Percentiles rank a stretch among this genome's conserved stretches.
Evolutionary conservation across 2,797 vertebrate genomes (phyloP).

Genomic region (Allobates femoralis): DNA sequence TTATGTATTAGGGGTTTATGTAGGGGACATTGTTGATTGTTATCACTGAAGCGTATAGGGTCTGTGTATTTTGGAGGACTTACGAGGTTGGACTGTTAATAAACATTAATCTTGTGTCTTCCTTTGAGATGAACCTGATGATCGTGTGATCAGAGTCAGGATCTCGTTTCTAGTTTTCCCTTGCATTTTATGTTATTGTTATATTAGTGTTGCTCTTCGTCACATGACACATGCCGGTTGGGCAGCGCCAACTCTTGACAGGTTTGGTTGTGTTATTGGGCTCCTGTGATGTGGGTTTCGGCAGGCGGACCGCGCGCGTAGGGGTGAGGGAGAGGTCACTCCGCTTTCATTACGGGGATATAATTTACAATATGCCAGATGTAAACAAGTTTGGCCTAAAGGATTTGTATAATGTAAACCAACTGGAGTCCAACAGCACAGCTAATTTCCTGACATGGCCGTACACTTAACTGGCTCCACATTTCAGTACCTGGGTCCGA

Average conservation of each 20-base stretch:
- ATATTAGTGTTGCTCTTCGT: conserved; percentile 68
- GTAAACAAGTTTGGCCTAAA: conserved; percentile 86
- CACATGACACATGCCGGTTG: conserved; percentile 79
- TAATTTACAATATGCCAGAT: conserved; percentile 88
- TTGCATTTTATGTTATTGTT: conserved; percentile 72
- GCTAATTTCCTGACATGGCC: conserved; percentile 81
- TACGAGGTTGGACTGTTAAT: conserved; percentile 34
- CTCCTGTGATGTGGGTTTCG: conserved; percentile 75
- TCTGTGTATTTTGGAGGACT: not conserved
- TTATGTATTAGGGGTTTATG: not conserved
- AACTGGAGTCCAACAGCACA: conserved; percentile 89
- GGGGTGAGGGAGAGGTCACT: conserved; percentile 84
- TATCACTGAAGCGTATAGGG: not conserved
- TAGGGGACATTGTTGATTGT: not conserved
- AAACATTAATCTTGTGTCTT: conserved; percentile 66
- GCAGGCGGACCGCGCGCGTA: conserved; percentile 76
- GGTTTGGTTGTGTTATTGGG: conserved; percentile 79
- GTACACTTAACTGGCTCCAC: conserved; percentile 75
- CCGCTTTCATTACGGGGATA: conserved; percentile 85
- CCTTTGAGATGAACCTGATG: conserved; percentile 71
- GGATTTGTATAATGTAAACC: conserved; percentile 90
- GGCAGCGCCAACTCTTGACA: conserved; percentile 79
- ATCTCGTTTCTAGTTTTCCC: conserved; percentile 69
- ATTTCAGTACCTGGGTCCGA: conserved; percentile 71
- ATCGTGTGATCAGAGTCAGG: conserved; percentile 67